Conservation (phyloP, 1,140 invertebrate species). For the Gonioctena quinquepunctata region DNA sequence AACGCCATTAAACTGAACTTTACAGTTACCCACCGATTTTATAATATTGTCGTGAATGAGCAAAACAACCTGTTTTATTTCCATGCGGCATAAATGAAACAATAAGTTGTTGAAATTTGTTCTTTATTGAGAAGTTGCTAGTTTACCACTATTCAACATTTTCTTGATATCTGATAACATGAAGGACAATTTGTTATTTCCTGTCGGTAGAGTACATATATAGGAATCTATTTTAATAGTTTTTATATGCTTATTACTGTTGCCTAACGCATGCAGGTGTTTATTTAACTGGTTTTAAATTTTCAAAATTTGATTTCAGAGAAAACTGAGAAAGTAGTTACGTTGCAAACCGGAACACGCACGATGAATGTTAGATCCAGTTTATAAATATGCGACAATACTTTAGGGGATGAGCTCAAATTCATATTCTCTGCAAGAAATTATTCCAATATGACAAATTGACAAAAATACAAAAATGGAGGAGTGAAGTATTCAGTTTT, state of each 20-base stretch:
- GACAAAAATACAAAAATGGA: background rate
- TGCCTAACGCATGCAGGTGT: too few relatives aligned
- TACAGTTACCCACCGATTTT: background rate
- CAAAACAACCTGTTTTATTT: conserved; percentile 8
- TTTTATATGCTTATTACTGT: too few relatives aligned
- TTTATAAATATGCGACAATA: background rate
- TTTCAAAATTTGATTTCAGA: too few relatives aligned
- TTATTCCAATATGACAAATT: too few relatives aligned
- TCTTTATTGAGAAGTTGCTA: background rate
- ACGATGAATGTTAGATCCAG: background rate
- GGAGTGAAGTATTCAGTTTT: too few relatives aligned
- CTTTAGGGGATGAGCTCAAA: too few relatives aligned
- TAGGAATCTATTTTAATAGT: too few relatives aligned
- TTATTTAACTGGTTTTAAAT: too few relatives aligned
- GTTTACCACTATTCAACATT: background rate
- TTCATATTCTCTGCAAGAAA: too few relatives aligned
- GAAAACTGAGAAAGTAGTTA: background rate
- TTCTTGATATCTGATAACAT: background rate
- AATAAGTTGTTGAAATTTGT: background rate
- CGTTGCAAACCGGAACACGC: background rate
- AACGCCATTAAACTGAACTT: background rate
- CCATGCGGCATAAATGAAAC: background rate
- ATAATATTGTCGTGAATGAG: conserved; percentile 4
- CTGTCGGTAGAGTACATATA: too few relatives aligned
- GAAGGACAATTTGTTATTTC: background rate